Percentiles rank a stretch among this genome's conserved stretches.
These are phyloP conservation scores for Zootoca vivipara DNA, from an alignment of 2,113 vertebrate species.

Conservation along the genomic window DNA sequence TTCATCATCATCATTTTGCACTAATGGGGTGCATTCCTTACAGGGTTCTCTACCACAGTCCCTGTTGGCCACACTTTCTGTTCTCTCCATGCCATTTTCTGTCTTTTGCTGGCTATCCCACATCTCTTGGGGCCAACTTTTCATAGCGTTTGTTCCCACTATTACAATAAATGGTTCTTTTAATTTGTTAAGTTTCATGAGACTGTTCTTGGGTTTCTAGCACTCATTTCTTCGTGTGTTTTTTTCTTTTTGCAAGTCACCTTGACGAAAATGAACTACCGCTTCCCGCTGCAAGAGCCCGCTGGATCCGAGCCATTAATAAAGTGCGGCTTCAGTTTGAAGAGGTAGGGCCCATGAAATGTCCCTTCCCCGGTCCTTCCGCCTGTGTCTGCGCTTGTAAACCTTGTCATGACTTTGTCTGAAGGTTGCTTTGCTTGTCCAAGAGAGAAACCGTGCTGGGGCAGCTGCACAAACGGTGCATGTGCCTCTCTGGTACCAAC, in stretches of 20 bases:
- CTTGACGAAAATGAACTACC: slow-evolving; percentile 75
- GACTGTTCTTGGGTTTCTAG: slow-evolving; percentile 41
- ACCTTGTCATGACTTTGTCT: neutral
- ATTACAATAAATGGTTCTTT: neutral
- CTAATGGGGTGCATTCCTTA: neutral
- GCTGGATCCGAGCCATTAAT: slow-evolving; percentile 93
- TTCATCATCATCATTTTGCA: too few relatives aligned
- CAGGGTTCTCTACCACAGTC: neutral
- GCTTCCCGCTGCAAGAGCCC: slow-evolving; percentile 85
- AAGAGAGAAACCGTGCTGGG: accelerated
- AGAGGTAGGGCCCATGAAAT: slow-evolving; percentile 81
- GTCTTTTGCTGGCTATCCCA: neutral
- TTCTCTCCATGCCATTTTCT: too few relatives aligned
- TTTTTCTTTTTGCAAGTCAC: slow-evolving; percentile 66
- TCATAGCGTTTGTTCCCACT: too few relatives aligned
- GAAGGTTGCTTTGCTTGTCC: neutral
- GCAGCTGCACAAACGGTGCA: too few relatives aligned
- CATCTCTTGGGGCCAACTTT: neutral
- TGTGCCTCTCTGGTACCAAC: neutral
- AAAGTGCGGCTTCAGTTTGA: slow-evolving; percentile 92
- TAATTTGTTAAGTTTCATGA: neutral
- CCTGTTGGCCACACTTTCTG: neutral
- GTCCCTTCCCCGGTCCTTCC: neutral
- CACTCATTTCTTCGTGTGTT: slow-evolving; percentile 15
- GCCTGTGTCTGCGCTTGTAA: neutral